Evolutionary conservation across 2,888 invertebrate genomes (phyloP).

Genomic region (Lottia gigantea): DNA sequence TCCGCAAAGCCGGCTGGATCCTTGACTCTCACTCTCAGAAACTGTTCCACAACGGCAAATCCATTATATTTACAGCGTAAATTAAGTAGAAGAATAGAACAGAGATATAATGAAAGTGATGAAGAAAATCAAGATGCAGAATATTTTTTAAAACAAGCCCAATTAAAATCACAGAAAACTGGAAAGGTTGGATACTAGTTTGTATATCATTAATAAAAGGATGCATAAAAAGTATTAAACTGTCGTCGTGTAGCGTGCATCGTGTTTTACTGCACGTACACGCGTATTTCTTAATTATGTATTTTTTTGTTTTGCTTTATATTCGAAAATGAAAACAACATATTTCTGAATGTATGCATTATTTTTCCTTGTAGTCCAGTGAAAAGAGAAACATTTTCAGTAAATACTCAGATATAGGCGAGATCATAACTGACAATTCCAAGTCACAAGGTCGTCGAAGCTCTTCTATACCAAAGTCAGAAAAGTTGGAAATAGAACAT

Average conservation of each 20-base stretch:
- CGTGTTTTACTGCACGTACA: too few species aligned
- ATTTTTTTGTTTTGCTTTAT: too few species aligned
- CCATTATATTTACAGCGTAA: background rate
- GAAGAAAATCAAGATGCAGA: background rate
- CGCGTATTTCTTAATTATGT: too few species aligned
- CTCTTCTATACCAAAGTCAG: background rate
- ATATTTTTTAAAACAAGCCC: background rate
- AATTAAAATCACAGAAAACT: background rate
- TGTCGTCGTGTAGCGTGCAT: too few species aligned
- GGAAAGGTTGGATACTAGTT: background rate
- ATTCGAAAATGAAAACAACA: too few species aligned
- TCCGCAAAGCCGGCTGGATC: too few species aligned
- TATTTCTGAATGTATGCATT: too few species aligned
- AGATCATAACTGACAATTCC: conserved; percentile 27
- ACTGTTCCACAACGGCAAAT: conserved; percentile 8
- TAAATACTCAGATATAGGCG: conserved; percentile 51
- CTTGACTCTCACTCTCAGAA: too few species aligned
- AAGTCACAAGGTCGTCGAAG: background rate
- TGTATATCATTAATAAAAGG: too few species aligned
- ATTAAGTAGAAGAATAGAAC: conserved; percentile 6
- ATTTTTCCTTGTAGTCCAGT: conserved; percentile 10
- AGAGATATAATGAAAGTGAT: conserved; percentile 1
- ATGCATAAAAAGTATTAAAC: too few species aligned
- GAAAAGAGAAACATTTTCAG: conserved; percentile 35
- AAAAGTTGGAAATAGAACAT: background rate